A percentile compares a stretch with the other conserved stretches of the same genome.
Evolutionary conservation across 2,797 vertebrate genomes (phyloP).

Genomic region (Mus caroli): DNA sequence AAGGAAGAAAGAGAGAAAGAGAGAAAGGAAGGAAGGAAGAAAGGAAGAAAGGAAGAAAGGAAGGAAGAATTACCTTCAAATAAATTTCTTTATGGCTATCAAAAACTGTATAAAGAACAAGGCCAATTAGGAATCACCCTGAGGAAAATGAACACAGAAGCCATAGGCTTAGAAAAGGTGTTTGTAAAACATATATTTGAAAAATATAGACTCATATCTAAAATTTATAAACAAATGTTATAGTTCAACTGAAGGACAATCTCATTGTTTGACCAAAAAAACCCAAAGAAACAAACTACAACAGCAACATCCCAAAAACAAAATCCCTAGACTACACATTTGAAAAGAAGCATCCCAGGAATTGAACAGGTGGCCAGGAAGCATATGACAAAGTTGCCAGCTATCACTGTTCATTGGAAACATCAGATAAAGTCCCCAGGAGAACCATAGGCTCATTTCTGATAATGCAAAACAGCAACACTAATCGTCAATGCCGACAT

Average conservation of each 20-base stretch:
- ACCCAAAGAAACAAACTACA: background rate
- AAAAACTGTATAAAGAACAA: background rate
- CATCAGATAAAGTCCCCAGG: background rate
- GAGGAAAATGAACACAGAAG: background rate
- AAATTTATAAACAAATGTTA: background rate
- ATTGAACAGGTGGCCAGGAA: background rate
- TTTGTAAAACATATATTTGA: background rate
- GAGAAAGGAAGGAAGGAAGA: no score
- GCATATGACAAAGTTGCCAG: background rate
- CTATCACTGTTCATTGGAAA: background rate
- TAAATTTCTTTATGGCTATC: background rate
- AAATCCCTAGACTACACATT: background rate
- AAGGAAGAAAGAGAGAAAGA: background rate
- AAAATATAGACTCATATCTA: background rate
- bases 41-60: background rate
- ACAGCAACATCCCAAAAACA: background rate
- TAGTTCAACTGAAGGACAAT: background rate
- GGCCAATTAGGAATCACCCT: background rate
- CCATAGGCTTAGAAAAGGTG: background rate
- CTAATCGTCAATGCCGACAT: background rate
- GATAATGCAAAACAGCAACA: background rate
- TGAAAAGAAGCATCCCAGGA: background rate
- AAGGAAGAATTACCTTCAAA: background rate
- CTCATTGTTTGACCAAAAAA: background rate
- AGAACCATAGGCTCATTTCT: no score